Base-by-base conservation (phyloP, 2,797 vertebrate genomes). In the Anomalospiza imberbis region DNA sequence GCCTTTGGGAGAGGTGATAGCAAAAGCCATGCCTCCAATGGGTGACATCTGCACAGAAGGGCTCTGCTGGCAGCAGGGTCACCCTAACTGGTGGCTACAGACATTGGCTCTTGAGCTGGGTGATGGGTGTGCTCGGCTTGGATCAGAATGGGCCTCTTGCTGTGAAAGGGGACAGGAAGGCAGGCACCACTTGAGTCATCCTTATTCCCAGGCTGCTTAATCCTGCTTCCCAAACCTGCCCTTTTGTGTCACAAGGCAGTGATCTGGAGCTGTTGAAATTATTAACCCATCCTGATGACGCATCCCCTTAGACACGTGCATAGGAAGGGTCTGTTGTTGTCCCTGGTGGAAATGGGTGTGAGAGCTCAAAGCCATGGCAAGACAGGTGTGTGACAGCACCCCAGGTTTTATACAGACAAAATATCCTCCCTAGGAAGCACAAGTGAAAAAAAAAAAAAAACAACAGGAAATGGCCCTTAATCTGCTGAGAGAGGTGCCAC, bases 81-180 rank as follows among this genome's bases (percentile, higher is more conserved):
- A 1, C 36, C 2, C 25, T 11, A 12, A 32, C 42, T 76, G 44
- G 12, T 47, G 65, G 50, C 50, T 50, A 8, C 34, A 48, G 51
- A 26, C 4, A 0, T 15, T 0, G 0, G n/a, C 54, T 54, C 48
- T 70, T 48, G 48, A 15, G 34, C 18, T 25, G 71, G 28, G 40
- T 2, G 6, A 9, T 40, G 76, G 53, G 6, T 19, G 38, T 57
- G 53, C 40, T 34, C 3, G 0, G n/a, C 54, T 82, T 25, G 19
- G 34, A 20, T 53, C 14, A 13, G 53, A 53, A 77, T 19, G 66
- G 20, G 31, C 34, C 47, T 61, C 44, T 61, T 74, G 38, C 58
- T 6, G 0, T 2, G 44, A 36, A n/a, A 79, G 42, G n/a, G 45
- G 63, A 26, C 0, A 0, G 17, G 44, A 50, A 60, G 45, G 63